Evolutionary conservation across 2,888 invertebrate genomes (phyloP), one percentile per base, ranked within the genome.

Genomic region (Agrypnus murinus): DNA sequence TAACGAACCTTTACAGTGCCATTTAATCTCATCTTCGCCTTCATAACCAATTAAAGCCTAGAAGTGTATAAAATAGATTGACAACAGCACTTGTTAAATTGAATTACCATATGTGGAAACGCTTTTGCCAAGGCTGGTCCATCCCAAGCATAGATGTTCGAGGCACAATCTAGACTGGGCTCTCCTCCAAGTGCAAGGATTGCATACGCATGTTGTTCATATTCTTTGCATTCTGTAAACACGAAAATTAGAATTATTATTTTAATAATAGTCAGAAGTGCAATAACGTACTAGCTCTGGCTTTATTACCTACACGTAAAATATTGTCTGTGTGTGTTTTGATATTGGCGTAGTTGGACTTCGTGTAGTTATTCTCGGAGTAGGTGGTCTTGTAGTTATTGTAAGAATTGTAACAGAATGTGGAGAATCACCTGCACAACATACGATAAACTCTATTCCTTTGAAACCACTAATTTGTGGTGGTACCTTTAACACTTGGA

Each of bases 1-100:
- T 8, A 93, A 84, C 0, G 89, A 87, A 0, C 92, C 93, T 0
- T 92, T 92, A 78, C 93, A 93, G 1, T 77, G 77, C 87, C 90
- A 90, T 71, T 87, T 85, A 0, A 80, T 36, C 55, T 53, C 38
- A 3, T 53, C 34, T 19, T 57, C 67, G 9, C 12, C 36, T 19
- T 67, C 55, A 58, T 46, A 71, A 17, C 71, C 71, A 34, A 71
- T 50, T n/a, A 63, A 14, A n/a, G 67, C 67, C 67, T 73, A 43
- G 36, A 72, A 38, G 12, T 15, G 12, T 48, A 36, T n/a, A 6
- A 50, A 14, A 40, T n/a, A 55, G 6, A 19, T 25, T 5, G n/a
- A n/a, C 5, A 25, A 25, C 5, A 5, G 25, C 5, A 5, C 25
- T 25, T 25, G 2, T 25, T 5, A n/a, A n/a, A 25, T 25, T 25